Base-by-base conservation (phyloP, 1,140 invertebrate species). In the Scaptomyza graminum region DNA sequence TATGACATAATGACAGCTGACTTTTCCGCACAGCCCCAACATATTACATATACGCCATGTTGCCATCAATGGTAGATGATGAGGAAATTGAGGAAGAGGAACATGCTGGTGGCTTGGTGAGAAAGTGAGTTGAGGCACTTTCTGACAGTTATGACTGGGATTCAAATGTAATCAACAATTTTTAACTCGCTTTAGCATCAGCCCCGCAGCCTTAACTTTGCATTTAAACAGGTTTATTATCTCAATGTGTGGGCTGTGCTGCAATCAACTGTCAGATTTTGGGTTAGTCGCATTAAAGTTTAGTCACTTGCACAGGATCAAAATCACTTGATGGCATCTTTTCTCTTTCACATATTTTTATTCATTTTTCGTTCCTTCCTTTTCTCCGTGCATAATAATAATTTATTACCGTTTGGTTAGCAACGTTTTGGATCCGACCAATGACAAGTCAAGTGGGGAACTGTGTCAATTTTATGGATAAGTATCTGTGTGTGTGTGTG, bases 91-190 rank as follows among this genome's bases (percentile, higher is more conserved):
- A 13, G 4, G 46, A 5, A 6, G n/a, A 28, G 28, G 28, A 5
- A 28, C 28, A 28, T 5, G n/a, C 4, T 8, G 37, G 37, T 11
- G 28, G n/a, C n/a, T 22, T 5, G 16, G 44, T 8, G 9, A 8
- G 15, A 16, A 54, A 18, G 25, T 47, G 9, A 46, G 49, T 46
- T 46, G 51, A 66, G 72, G 25, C 64, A 81, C 78, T 81, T 71
- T 78, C 63, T 85, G 81, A 85, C 81, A 87, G 74, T 85, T 81
- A 87, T 87, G 81, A 87, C 82, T 80, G 73, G 77, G 82, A 87
- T 87, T 85, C 82, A 87, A 87, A 87, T 85, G 82, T 81, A 87
- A 85, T 81, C 81, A 85, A 80, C 74, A 62, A 77, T 62, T 81
- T 74, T 84, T 64, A 71, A 80, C 55, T 71, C 64, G 64, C 54